Evolutionary conservation across 64 coral and sea anemone species (phyloP).

Genomic region (Actinia tenebrosa): DNA sequence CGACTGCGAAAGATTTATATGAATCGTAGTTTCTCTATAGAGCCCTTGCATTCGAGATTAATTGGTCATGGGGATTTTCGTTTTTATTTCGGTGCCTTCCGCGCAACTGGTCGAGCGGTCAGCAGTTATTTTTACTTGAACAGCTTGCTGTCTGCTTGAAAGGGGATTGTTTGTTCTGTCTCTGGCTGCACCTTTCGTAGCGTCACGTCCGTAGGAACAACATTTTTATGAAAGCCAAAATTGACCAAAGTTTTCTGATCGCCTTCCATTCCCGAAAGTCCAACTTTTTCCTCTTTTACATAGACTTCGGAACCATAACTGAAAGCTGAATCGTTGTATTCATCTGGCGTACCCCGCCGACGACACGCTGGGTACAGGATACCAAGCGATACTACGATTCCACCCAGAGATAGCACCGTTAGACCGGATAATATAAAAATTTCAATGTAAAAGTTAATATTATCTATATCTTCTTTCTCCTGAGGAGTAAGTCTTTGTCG

Average conservation of each 20-base stretch:
- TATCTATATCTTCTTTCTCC: slow-evolving; percentile 34
- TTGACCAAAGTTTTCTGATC: slow-evolving; percentile 23
- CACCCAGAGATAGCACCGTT: slow-evolving; percentile 63
- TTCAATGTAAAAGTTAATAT: slow-evolving; percentile 58
- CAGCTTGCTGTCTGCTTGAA: neutral
- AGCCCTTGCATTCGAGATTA: too few species aligned
- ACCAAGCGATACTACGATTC: slow-evolving; percentile 48
- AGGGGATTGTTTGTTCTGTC: neutral
- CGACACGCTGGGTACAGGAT: slow-evolving; percentile 52
- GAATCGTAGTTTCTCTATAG: too few species aligned
- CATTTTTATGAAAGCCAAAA: slow-evolving; percentile 74
- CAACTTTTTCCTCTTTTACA: slow-evolving; percentile 64
- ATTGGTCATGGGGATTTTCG: too few species aligned
- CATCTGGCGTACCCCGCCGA: slow-evolving; percentile 11
- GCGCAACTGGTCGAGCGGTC: too few species aligned
- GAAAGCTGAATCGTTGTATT: slow-evolving; percentile 31
- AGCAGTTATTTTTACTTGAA: neutral
- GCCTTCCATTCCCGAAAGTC: slow-evolving; percentile 11
- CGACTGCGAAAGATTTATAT: too few species aligned
- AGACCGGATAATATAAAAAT: slow-evolving; percentile 73
- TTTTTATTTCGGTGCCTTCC: too few species aligned
- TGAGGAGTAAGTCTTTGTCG: slow-evolving; percentile 22
- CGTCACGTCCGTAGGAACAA: slow-evolving; percentile 49
- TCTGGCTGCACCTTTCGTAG: slow-evolving; percentile 74
- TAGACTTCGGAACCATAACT: slow-evolving; percentile 63